A percentile compares a stretch with the other conserved stretches of the same genome.
phyloP scores from a whole-genome alignment of 1,140 invertebrate species.

The Polyergus mexicanus region DNA sequence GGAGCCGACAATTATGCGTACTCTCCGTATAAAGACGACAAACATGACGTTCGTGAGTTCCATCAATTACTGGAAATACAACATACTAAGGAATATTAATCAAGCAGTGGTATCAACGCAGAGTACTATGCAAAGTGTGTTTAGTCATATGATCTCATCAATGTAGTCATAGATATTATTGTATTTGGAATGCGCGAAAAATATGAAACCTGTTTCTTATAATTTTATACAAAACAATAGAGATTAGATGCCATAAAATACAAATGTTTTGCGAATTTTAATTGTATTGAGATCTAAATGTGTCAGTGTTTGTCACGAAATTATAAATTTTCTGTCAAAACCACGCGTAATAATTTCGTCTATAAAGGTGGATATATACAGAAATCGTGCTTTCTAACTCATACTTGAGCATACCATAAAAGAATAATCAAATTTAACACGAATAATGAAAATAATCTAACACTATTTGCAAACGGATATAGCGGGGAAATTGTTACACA shows the following conservation, averaged over 20 bases:
- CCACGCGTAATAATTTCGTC: constrained; percentile 25
- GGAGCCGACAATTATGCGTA: background rate
- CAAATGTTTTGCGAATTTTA: background rate
- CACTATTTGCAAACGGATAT: constrained; percentile 9
- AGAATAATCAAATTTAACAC: constrained; percentile 17
- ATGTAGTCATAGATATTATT: background rate
- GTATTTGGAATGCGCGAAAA: background rate
- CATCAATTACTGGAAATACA: background rate
- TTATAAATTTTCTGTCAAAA: constrained; percentile 24
- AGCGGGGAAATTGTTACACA: background rate
- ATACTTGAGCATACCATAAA: constrained; percentile 32
- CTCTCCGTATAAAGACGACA: background rate
- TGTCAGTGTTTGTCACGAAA: constrained; percentile 2
- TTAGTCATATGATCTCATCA: too few relatives aligned
- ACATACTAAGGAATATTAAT: background rate
- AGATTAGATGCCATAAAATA: background rate
- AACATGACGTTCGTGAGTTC: background rate
- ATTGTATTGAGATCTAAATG: background rate
- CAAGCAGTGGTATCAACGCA: too few relatives aligned
- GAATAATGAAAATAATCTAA: constrained; percentile 8
- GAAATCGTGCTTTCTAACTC: constrained; percentile 16
- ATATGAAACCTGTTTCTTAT: background rate
- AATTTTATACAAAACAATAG: background rate
- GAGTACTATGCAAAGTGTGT: background rate
- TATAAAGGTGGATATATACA: constrained; percentile 1